Evolutionary conservation across 2,113 vertebrate genomes (phyloP).

Genomic region (Nothocercus julius): DNA sequence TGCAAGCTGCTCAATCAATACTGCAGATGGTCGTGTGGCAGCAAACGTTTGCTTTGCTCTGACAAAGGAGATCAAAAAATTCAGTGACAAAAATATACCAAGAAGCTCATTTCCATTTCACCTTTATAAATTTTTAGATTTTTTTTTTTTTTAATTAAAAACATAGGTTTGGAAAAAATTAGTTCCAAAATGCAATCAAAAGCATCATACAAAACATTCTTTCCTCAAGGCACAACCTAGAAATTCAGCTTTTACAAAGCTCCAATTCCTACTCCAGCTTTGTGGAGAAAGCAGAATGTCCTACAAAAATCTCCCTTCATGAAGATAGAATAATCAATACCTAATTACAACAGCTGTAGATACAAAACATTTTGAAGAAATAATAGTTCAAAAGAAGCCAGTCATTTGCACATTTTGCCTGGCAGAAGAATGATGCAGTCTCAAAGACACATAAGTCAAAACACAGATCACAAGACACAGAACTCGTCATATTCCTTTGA

Average conservation of each 20-base stretch:
- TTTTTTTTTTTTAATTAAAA: neutral
- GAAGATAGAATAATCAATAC: neutral
- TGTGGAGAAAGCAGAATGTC: neutral
- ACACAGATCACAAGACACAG: neutral
- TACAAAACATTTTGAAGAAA: neutral
- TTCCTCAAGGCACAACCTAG: neutral
- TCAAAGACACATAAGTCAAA: neutral
- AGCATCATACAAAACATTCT: neutral
- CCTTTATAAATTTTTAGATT: neutral
- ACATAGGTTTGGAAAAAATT: neutral
- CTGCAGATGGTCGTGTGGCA: constrained; percentile 88
- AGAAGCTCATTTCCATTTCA: neutral
- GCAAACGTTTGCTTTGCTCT: constrained; percentile 89
- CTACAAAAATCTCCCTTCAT: neutral
- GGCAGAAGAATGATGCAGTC: neutral
- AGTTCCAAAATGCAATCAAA: neutral
- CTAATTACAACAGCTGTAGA: neutral
- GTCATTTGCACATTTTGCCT: neutral
- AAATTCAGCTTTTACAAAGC: neutral
- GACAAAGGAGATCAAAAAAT: neutral
- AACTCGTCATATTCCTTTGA: neutral
- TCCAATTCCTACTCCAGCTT: neutral
- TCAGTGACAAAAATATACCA: neutral
- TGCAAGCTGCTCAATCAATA: constrained; percentile 92
- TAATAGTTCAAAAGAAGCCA: neutral